Evolutionary conservation across 2,797 vertebrate genomes (phyloP), one percentile per base, ranked within the genome.

Genomic region (Pseudomugil gertrudae): DNA sequence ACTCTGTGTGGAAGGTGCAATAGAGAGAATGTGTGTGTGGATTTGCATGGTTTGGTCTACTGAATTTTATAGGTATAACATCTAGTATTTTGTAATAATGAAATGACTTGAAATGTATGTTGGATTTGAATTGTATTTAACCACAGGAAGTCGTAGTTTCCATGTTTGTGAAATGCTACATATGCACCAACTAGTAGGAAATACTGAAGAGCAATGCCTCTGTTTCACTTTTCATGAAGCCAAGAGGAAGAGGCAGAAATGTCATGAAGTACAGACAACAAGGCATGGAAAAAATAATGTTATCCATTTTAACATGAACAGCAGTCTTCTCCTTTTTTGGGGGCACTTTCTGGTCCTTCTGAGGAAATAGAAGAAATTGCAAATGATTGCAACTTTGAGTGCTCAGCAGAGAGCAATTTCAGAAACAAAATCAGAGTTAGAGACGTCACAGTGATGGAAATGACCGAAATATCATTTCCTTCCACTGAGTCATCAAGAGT

Each of bases 21-120:
- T 11, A 3, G 24, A 23, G 38, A 36, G 50, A 14, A 17, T 17
- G 55, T 13, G 8, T 17, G 45, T 5, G 57, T 9, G 23, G 21
- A 56, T 26, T 19, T 33, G 74, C 76, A 73, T 63, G 81, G 74
- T 71, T 71, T 66, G 50, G 56, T 86, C 63, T 40, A 52, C 47
- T 69, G 71, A 1, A 56, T 71, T 86, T 88, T 88, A 55, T 81
- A 82, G 79, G 81, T 87, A 65, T 15, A 2, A 77, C 40, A 58
- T 68, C 62, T 71, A 3, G 38, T 78, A 69, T 83, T 87, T 90
- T 85, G 84, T 85, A 79, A 65, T 63, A 58, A 68, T 72, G 56
- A 80, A 64, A 67, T 11, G 23, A 69, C 10, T 67, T 26, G 29
- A n/a, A 29, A 48, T 0, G 26, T 40, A 40, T 26, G 59, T 51